Base-by-base conservation (phyloP, 2,797 vertebrate species). In the Rhadinocentrus ornatus region DNA sequence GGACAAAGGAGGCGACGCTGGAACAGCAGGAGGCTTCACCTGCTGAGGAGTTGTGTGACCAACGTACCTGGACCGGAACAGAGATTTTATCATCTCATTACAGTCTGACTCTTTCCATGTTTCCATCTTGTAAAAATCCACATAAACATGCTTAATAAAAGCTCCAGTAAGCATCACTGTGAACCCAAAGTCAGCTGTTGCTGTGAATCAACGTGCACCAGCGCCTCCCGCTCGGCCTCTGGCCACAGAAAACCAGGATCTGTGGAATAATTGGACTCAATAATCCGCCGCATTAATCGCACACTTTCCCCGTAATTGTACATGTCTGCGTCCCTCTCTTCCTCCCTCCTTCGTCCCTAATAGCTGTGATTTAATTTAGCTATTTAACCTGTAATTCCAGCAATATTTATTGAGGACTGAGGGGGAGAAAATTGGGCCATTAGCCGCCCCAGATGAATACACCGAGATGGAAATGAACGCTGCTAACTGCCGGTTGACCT, bases 311-410 rank as follows among this genome's bases (percentile, higher is more conserved):
- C 91, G 92, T 96, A 96, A 96, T 97, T 96, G 96, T 96, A 95
- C 94, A 94, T 93, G 80, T 32, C 31, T 32, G n/a, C 31, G 6
- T 32, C 31, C 31, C 31, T 32, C 31, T 56, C 94, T 94, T 63
- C 94, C 94, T 69, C 93, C 94, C 94, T 69, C 93, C 93, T 91
- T 78, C 94, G 93, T 88, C 93, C 88, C 94, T 97, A 97, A 98
- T 97, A 95, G 96, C 96, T 93, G 92, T 99, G 97, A 98, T 99
- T 99, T 98, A 97, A 99, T 99, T 98, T 97, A 97, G 96, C 97
- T 96, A 97, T 98, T 98, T 99, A 99, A 99, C 97, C 97, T 98
- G 97, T 98, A 98, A 98, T 98, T 98, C 97, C 95, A 93, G 96
- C 96, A 93, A 97, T 98, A 98, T 99, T 99, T 98, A 98, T 99